Conservation (phyloP, 30 jellyfish, hydroid and myxozoan species). For the Chrysaora quinquecirrha region DNA sequence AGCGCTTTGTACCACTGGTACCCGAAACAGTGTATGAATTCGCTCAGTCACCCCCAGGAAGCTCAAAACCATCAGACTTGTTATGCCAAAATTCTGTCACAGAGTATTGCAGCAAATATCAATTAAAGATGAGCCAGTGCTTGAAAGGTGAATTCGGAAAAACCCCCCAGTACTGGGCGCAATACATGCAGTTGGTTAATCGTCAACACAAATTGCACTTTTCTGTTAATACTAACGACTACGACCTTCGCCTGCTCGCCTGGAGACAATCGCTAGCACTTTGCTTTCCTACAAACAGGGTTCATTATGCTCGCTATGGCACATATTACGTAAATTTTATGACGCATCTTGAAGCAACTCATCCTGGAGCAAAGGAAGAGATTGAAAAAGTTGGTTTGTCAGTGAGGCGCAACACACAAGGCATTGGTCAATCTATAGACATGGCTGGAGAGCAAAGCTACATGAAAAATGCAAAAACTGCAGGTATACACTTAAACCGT, state of each 20-base stretch:
- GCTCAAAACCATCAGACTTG: conserved; percentile 24
- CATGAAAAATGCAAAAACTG: conserved; percentile 28
- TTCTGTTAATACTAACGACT: background rate
- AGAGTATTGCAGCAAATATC: conserved; percentile 23
- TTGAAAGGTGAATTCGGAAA: conserved; percentile 21
- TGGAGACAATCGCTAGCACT: background rate
- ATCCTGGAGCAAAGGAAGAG: conserved; percentile 17
- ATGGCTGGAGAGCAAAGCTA: conserved; percentile 13
- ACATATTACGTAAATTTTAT: background rate
- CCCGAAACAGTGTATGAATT: conserved; percentile 19
- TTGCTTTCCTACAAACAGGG: background rate
- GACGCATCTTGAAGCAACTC: conserved; percentile 6
- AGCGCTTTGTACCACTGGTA: background rate
- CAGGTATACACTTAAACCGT: conserved; percentile 6
- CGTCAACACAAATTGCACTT: background rate
- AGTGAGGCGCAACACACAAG: background rate
- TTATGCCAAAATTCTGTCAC: background rate
- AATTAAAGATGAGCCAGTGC: conserved; percentile 3
- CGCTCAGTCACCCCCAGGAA: conserved; percentile 11
- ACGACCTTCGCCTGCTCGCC: background rate
- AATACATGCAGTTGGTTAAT: background rate
- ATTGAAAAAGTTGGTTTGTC: background rate
- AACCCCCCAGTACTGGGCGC: conserved; percentile 11
- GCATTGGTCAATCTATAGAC: conserved; percentile 2
- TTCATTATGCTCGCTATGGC: conserved; percentile 30